These are phyloP conservation scores for Drosophila paracracens DNA, from an alignment of 2,888 invertebrate genomes.

Conservation along the genomic window DNA sequence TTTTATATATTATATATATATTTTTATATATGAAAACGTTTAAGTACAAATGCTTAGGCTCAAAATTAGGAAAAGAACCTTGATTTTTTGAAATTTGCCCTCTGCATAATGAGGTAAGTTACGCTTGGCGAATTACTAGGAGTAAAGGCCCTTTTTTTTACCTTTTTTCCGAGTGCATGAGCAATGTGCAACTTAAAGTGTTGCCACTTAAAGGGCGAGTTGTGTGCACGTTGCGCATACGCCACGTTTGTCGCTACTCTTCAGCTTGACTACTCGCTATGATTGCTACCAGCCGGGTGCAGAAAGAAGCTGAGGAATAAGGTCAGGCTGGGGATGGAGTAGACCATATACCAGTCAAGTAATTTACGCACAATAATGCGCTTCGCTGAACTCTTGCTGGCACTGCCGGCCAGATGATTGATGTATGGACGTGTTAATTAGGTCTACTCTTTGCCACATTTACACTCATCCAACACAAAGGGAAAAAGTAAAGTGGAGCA, in stretches of 20 bases:
- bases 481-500: not conserved
- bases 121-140: not conserved
- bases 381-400: slow-evolving; percentile 73
- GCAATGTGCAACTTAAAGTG: slow-evolving; percentile 65
- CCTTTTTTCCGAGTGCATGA: slow-evolving; percentile 21
- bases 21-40: not conserved
- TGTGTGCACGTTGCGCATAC: slow-evolving; percentile 56
- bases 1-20: not conserved
- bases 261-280: slow-evolving; percentile 21
- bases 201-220: slow-evolving; percentile 62
- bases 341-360: slow-evolving; percentile 52
- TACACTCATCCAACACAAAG: slow-evolving; percentile 34
- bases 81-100: not conserved
- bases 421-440: slow-evolving; percentile 82
- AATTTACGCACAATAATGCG: slow-evolving; percentile 82
- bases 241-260: slow-evolving; percentile 59
- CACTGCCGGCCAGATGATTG: slow-evolving; percentile 69
- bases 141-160: not conserved
- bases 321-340: no score
- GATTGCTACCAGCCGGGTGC: not conserved
- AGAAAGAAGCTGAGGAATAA: not conserved
- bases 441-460: slow-evolving; percentile 71
- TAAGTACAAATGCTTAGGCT: not conserved
- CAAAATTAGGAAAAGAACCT: not conserved
- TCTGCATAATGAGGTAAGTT: not conserved